These are phyloP conservation scores for Gymnothorax reevesii DNA, from an alignment of 2,797 vertebrate genomes.

Conservation along the genomic window DNA sequence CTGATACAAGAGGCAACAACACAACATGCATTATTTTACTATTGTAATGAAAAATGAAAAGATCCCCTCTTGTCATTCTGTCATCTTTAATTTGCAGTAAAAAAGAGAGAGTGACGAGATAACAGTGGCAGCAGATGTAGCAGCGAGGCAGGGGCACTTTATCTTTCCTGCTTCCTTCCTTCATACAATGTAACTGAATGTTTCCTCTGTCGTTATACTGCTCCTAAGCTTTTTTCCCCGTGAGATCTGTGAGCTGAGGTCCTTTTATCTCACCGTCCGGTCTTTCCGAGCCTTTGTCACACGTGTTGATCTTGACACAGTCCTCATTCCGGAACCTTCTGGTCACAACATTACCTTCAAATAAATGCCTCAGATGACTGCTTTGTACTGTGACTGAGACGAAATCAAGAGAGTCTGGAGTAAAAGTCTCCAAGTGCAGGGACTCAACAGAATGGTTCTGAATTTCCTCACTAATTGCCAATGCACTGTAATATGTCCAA, in stretches of 20 bases:
- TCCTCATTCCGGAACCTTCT: not conserved
- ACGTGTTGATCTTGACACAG: slow-evolving; percentile 3
- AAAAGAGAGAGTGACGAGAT: not conserved
- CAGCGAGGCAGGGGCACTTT: not conserved
- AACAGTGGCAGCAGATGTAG: not conserved
- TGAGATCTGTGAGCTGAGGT: not conserved
- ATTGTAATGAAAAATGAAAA: not conserved
- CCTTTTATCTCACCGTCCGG: not conserved
- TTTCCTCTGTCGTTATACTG: not conserved
- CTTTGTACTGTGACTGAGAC: not conserved
- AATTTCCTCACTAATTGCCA: not conserved
- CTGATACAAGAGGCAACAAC: not conserved
- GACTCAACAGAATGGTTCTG: not conserved
- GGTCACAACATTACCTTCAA: not conserved
- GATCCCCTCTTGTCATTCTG: not conserved
- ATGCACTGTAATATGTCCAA: not conserved
- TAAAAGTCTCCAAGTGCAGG: not conserved
- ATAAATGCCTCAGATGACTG: not conserved
- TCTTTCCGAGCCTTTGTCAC: not conserved
- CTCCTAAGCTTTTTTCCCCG: not conserved
- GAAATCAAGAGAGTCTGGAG: not conserved
- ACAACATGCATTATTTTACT: not conserved
- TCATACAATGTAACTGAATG: not conserved
- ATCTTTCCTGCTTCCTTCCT: not conserved
- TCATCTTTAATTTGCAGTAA: not conserved